Base-by-base conservation (phyloP, 2,888 invertebrate species). In the Rhagonycha lutea region DNA sequence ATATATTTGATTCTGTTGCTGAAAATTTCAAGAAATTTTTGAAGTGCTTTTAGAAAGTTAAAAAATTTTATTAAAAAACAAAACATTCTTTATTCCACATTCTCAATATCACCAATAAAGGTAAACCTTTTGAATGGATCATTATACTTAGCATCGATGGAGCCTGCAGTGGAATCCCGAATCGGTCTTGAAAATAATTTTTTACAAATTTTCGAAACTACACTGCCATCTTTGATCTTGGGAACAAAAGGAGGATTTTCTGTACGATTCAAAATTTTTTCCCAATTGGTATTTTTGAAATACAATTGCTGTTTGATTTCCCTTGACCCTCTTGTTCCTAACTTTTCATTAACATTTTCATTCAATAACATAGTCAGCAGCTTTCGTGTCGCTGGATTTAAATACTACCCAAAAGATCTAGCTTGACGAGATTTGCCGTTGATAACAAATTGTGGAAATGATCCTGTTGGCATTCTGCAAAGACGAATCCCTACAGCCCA, bases 1-100 rank as follows among this genome's bases (percentile, higher is more conserved):
- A 3, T 47, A 47, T 3, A 47, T 47, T 47, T 11, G 11, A 18
- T 68, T 9, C 23, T 1, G 68, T 61, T 75, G 23, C 28, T 18
- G 72, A 68, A 62, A 62, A 62, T 26, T 71, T 71, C 62, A 77
- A 68, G 68, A 75, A 75, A 12, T 75, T 72, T 65, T 63, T 71
- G 62, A 77, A 72, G 23, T 72, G 29, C 63, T 72, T 75, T 12
- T 47, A 47, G 47, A 47, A 47, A 47, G 47, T 47, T 32, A 32
- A 32, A 32, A 28, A 7, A 28, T 7, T n/a, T 12, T 32, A 12
- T 11, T 32, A 4, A 12, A 32, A 11, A 11, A n/a, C 47, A 1
- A 47, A n/a, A 47, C 24, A 47, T 47, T 8, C 1, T 7, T 7
- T 47, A n/a, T 2, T 47, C 11, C 4, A 2, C n/a, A n/a, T 47